Conservation (phyloP, 1,140 invertebrate species). For the Olivierus martensii region DNA sequence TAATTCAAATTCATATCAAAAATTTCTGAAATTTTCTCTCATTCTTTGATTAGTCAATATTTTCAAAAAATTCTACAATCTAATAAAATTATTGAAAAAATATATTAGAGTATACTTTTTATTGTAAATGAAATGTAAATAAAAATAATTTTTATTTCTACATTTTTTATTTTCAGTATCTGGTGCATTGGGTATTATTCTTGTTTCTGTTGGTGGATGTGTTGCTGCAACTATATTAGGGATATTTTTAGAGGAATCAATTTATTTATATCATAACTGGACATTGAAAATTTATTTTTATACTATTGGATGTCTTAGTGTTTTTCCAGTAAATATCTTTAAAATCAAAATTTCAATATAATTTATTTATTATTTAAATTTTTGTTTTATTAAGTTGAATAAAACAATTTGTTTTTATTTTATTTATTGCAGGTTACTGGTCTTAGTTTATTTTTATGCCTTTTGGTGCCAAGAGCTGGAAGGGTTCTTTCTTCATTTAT, state of each 20-base stretch:
- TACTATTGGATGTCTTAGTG: constrained; percentile 13
- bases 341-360: neutral
- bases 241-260: neutral
- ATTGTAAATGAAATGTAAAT: neutral
- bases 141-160: neutral
- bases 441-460: constrained; percentile 14
- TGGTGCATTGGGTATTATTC: neutral
- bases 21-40: no score
- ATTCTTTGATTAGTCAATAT: no score
- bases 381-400: neutral
- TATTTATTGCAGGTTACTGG: constrained; percentile 8
- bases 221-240: neutral
- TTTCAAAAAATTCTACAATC: no score
- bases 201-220: neutral
- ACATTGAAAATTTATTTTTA: constrained; percentile 12
- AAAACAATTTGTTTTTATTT: neutral
- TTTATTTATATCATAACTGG: constrained; percentile 15
- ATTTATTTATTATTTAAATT: neutral
- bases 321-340: constrained; percentile 13
- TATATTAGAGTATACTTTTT: neutral
- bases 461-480: constrained; percentile 14
- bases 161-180: neutral
- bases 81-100: no score
- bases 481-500: neutral
- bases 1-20: no score